phyloP scores from a whole-genome alignment of 2,888 invertebrate species.

The Orchesellides sinensis region DNA sequence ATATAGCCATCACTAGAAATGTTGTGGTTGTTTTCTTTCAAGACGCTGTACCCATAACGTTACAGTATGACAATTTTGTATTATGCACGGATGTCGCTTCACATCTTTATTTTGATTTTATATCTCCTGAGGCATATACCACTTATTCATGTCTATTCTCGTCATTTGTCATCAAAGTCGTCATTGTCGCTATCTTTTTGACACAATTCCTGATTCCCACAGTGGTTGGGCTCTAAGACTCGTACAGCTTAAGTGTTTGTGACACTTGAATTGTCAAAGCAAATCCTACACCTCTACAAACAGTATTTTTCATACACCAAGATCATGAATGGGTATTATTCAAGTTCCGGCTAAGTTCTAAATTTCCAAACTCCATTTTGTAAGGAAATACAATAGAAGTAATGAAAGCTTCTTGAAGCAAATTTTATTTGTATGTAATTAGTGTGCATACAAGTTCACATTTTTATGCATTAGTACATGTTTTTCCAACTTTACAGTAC shows the following conservation, averaged over 20 bases:
- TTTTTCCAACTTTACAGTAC: too few relatives aligned
- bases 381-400: too few relatives aligned
- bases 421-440: too few relatives aligned
- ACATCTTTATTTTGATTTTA: constrained; percentile 1
- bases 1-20: not conserved
- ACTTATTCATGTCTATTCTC: not conserved
- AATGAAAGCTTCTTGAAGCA: too few relatives aligned
- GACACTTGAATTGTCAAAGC: not conserved
- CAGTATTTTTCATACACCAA: too few relatives aligned
- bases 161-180: constrained; percentile 34
- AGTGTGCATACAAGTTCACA: too few relatives aligned
- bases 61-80: not conserved
- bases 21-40: constrained; percentile 13
- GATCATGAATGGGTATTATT: too few relatives aligned
- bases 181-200: constrained; percentile 39
- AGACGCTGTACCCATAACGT: not conserved
- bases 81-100: not conserved
- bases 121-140: constrained; percentile 4
- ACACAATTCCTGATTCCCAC: constrained; percentile 44
- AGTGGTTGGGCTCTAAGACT: constrained; percentile 17
- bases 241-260: not conserved
- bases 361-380: too few relatives aligned
- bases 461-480: too few relatives aligned
- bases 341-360: too few relatives aligned
- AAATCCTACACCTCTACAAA: not conserved